These are phyloP conservation scores for Mimas tiliae DNA, from an alignment of 2,888 invertebrate species.

Conservation along the genomic window DNA sequence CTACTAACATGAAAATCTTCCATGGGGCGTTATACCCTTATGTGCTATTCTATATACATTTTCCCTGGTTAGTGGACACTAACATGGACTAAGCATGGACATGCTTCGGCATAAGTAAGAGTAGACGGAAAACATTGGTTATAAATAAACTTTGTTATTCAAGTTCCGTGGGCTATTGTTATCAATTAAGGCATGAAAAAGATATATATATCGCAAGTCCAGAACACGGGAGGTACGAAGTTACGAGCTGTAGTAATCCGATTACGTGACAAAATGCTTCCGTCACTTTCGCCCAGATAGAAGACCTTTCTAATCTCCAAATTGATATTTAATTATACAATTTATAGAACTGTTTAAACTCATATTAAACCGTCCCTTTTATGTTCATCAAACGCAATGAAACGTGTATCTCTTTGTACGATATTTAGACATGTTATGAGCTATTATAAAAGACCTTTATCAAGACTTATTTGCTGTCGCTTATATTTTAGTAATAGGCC, in stretches of 20 bases:
- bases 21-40: too few relatives aligned
- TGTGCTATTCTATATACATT: too few relatives aligned
- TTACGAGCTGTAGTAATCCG: conserved; percentile 60
- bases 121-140: too few relatives aligned
- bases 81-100: too few relatives aligned
- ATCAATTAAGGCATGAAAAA: conserved; percentile 38
- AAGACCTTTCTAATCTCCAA: conserved; percentile 55
- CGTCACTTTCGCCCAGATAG: conserved; percentile 43
- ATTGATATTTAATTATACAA: conserved; percentile 56
- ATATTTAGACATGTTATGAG: conserved; percentile 2
- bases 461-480: conserved; percentile 1
- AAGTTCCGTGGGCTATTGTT: neutral
- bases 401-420: neutral
- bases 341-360: conserved; percentile 38
- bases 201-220: conserved; percentile 38
- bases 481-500: too few relatives aligned
- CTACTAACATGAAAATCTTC: too few relatives aligned
- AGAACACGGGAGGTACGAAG: conserved; percentile 46
- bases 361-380: conserved; percentile 2
- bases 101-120: too few relatives aligned
- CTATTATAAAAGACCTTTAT: conserved; percentile 1
- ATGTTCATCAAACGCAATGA: conserved; percentile 11
- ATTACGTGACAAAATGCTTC: conserved; percentile 65
- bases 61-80: too few relatives aligned
- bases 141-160: too few relatives aligned